Evolutionary conservation across 2,113 vertebrate genomes (phyloP).

Genomic region (Cyprinus carpio): DNA sequence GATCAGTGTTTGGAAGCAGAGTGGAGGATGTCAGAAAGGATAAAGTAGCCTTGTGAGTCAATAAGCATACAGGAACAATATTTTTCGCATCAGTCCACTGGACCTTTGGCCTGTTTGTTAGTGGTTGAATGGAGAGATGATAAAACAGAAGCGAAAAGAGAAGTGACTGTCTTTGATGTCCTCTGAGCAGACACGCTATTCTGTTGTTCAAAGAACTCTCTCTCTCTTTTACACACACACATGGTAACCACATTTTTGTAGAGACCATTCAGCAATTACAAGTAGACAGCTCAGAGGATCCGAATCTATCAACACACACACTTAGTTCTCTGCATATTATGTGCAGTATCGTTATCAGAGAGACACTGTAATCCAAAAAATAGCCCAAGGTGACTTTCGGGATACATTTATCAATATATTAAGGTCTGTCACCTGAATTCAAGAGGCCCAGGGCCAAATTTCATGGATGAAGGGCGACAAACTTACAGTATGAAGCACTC

Average conservation of each 20-base stretch:
- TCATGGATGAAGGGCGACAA: not conserved
- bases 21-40: constrained; percentile 10
- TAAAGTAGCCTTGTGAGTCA: constrained; percentile 19
- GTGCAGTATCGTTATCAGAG: not conserved
- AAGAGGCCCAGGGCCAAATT: not conserved
- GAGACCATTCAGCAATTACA: constrained; percentile 42
- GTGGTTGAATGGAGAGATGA: constrained; percentile 13
- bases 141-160: constrained; percentile 13
- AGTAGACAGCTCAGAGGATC: constrained; percentile 17
- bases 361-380: constrained; percentile 31
- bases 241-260: not conserved
- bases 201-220: constrained; percentile 44
- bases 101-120: constrained; percentile 31
- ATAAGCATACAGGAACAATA: constrained; percentile 29
- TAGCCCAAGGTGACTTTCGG: constrained; percentile 6
- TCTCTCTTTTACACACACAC: not conserved
- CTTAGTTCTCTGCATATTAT: not conserved
- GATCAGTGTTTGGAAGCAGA: not conserved
- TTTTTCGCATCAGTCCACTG: constrained; percentile 21
- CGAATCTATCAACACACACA: constrained; percentile 7
- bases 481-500: not conserved
- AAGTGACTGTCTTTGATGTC: constrained; percentile 28
- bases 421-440: not conserved
- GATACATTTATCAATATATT: constrained; percentile 6
- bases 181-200: not conserved